Evolutionary conservation across 92 coral and sea anemone species (phyloP).

Genomic region (Pocillopora meandrina): DNA sequence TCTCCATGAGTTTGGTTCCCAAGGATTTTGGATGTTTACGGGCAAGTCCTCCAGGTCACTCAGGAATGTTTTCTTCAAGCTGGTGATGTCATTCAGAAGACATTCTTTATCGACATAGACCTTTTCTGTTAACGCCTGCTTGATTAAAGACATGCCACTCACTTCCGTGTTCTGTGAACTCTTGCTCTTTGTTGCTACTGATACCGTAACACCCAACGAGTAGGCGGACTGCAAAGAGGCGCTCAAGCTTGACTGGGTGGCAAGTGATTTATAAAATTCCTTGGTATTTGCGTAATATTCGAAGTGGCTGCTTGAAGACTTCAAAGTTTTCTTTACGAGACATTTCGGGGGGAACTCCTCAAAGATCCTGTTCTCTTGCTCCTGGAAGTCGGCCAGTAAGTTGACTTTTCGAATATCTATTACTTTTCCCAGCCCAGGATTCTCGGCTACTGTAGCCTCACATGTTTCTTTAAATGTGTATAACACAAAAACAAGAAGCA

Average conservation of each 20-base stretch:
- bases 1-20: constrained; percentile 30
- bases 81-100: neutral
- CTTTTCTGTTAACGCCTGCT: neutral
- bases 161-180: neutral
- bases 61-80: neutral
- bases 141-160: constrained; percentile 6
- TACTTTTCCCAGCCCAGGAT: neutral
- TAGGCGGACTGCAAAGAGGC: neutral
- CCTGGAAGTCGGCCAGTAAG: neutral
- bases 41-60: neutral
- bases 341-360: neutral
- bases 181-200: constrained; percentile 10
- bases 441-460: neutral
- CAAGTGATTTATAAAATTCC: constrained; percentile 21
- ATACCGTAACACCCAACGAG: constrained; percentile 24
- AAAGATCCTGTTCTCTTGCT: neutral
- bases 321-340: neutral
- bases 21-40: constrained; percentile 3
- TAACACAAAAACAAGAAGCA: neutral
- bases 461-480: neutral
- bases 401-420: neutral
- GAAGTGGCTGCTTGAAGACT: neutral
- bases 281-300: constrained; percentile 8
- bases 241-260: constrained; percentile 24
- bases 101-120: constrained; percentile 11